Percentiles rank a stretch among this genome's conserved stretches.
phyloP scores from a whole-genome alignment of 2,113 vertebrate species.

The Bos javanicus region DNA sequence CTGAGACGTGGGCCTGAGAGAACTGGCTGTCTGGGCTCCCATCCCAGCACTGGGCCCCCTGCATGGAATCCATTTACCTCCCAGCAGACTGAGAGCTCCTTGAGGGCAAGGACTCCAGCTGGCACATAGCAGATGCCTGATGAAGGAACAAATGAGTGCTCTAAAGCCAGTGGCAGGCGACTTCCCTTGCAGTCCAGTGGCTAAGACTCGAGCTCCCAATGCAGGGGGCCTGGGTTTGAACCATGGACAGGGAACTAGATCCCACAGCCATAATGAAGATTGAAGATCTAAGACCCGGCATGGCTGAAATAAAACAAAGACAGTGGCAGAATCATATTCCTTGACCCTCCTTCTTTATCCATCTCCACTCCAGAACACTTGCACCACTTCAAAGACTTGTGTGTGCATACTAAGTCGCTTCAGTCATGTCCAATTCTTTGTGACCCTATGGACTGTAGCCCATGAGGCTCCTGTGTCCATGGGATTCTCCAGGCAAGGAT shows the following conservation, averaged over 20 bases:
- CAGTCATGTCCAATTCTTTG: background rate
- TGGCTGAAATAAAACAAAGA: background rate
- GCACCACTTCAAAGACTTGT: background rate
- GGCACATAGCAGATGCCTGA: background rate
- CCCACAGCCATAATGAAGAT: background rate
- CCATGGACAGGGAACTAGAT: background rate
- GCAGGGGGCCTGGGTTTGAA: background rate
- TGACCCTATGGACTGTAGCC: background rate
- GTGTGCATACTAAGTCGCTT: background rate
- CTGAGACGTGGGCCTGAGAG: background rate
- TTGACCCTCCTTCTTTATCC: background rate
- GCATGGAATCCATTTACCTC: background rate
- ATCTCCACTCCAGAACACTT: no score
- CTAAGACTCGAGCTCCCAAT: background rate
- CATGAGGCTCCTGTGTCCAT: background rate
- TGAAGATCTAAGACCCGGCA: background rate
- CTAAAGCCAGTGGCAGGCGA: background rate
- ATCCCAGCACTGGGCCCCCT: fast-evolving
- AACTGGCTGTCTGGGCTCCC: background rate
- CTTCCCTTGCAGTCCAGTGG: background rate
- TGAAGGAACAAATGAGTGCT: background rate
- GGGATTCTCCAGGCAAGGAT: background rate
- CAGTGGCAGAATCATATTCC: background rate
- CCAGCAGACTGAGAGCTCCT: background rate
- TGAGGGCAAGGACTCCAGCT: background rate